A percentile compares a stretch with the other conserved stretches of the same genome.
phyloP scores from a whole-genome alignment of 2,113 vertebrate species.

The Scartelaos histophorus region DNA sequence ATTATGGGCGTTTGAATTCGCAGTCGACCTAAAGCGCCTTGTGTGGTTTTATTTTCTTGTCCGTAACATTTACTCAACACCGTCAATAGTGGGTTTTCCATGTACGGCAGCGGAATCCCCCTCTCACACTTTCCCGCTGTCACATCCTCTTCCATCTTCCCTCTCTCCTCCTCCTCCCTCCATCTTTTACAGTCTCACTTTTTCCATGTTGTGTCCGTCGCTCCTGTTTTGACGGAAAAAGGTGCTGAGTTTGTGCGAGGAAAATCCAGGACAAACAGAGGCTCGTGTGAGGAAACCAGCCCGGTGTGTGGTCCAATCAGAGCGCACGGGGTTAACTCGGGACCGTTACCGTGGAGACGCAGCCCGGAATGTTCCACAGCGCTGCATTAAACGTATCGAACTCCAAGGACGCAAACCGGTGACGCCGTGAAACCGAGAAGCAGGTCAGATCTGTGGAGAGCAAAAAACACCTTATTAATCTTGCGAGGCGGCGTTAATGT shows the following conservation, averaged over 20 bases:
- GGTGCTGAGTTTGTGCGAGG: constrained; percentile 21
- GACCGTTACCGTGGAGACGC: neutral
- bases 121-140: neutral
- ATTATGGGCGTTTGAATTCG: too few relatives aligned
- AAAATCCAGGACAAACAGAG: constrained; percentile 26
- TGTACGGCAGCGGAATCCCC: neutral
- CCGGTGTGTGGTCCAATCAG: constrained; percentile 13
- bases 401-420: too few relatives aligned
- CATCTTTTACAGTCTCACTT: constrained; percentile 5
- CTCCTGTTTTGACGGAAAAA: constrained; percentile 37
- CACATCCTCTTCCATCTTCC: neutral
- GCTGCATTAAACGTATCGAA: too few relatives aligned
- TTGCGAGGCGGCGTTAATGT: too few relatives aligned
- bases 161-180: neutral
- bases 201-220: constrained; percentile 38
- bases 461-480: too few relatives aligned
- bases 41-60: neutral
- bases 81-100: neutral
- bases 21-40: too few relatives aligned
- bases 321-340: neutral
- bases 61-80: neutral
- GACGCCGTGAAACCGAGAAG: too few relatives aligned
- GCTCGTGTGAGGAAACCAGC: constrained; percentile 1
- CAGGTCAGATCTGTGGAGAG: too few relatives aligned
- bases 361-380: too few relatives aligned